These are phyloP conservation scores for Eira barbara DNA, from an alignment of 2,113 vertebrate genomes.

Conservation along the genomic window DNA sequence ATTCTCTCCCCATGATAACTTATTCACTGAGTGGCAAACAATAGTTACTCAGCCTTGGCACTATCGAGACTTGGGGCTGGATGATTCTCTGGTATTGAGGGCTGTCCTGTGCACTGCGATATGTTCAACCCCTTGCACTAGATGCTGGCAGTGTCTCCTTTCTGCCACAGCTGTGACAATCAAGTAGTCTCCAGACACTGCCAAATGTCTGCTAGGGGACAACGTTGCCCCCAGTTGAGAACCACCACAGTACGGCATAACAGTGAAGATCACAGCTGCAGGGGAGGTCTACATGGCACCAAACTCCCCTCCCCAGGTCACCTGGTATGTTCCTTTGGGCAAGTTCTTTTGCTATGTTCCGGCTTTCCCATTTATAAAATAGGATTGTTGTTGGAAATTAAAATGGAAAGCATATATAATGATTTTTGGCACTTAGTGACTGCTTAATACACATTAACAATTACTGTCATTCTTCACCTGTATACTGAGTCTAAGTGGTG, in stretches of 20 bases:
- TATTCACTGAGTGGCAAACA: background rate
- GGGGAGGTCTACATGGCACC: accelerated
- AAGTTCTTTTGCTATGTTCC: background rate
- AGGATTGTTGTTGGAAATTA: background rate
- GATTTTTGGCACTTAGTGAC: background rate
- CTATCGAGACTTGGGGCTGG: background rate
- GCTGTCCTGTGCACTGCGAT: accelerated
- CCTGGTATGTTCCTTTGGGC: background rate
- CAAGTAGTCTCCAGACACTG: background rate
- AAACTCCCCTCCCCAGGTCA: background rate
- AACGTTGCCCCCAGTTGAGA: background rate
- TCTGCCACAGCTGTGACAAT: background rate
- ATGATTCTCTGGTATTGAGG: background rate
- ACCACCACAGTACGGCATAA: accelerated
- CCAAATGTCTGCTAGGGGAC: background rate
- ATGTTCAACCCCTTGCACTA: background rate
- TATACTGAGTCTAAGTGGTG: background rate
- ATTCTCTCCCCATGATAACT: background rate
- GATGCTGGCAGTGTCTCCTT: background rate
- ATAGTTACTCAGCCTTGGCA: background rate
- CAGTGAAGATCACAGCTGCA: background rate
- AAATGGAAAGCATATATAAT: background rate
- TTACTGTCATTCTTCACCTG: background rate
- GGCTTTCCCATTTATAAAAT: background rate
- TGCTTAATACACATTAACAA: background rate